Evolutionary conservation across 2,113 vertebrate genomes (phyloP).

Genomic region (Xenotilapia longispinis): DNA sequence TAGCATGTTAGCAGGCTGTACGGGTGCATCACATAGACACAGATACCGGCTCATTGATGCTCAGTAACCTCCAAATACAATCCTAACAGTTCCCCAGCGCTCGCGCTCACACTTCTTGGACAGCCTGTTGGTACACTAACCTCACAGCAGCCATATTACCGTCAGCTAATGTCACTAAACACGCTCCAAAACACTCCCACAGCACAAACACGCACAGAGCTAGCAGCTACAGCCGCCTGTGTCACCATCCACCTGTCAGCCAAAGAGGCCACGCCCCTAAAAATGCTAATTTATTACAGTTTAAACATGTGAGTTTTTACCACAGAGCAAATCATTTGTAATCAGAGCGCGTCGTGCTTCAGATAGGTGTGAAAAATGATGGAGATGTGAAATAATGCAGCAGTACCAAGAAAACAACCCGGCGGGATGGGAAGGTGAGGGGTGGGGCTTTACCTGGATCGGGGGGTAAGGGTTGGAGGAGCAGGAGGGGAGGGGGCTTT

Average conservation of each 20-base stretch:
- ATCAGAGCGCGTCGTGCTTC: not conserved
- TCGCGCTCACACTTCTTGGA: not conserved
- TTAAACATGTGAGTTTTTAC: not conserved
- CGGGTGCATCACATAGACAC: not conserved
- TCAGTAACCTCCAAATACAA: not conserved
- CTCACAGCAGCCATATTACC: not conserved
- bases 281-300: not conserved
- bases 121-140: too few species aligned
- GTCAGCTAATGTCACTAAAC: not conserved
- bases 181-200: not conserved
- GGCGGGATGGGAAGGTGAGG: not conserved
- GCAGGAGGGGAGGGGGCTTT: slow-evolving; percentile 56
- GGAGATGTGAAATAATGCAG: not conserved
- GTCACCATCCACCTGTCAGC: not conserved
- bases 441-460: slow-evolving; percentile 44
- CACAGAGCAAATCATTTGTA: not conserved
- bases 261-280: not conserved
- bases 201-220: not conserved
- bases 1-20: not conserved
- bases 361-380: not conserved
- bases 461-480: slow-evolving; percentile 60
- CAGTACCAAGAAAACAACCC: not conserved
- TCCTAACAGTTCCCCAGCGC: not conserved
- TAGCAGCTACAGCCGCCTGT: not conserved
- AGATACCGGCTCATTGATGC: fast-evolving